Evolutionary conservation across 2,888 invertebrate genomes (phyloP), one percentile per base, ranked within the genome.

Genomic region (Leptogaster cylindrica): DNA sequence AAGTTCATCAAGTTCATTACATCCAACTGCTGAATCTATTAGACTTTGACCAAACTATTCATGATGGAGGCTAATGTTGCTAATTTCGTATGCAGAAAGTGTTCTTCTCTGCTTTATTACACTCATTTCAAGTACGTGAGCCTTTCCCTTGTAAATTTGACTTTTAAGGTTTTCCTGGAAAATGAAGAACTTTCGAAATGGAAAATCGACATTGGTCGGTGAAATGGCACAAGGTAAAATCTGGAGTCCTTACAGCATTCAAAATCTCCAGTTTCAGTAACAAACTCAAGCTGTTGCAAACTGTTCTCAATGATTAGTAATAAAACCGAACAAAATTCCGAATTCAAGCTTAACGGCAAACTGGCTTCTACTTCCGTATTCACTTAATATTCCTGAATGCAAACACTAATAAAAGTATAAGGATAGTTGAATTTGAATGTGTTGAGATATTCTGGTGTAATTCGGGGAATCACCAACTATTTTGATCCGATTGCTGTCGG

Each of bases 1-100:
- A 6, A 20, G 28, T 16, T 7, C 39, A 23, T 39, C 39, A 36
- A 58, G 58, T 58, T 25, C 41, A 58, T 58, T 58, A 25, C 12
- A 39, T 41, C 58, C 58, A 58, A 58, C 58, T 58, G 58, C 23
- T 39, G 39, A 39, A 58, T 58, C 58, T 58, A 58, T 58, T 58
- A 58, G 39, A 27, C 58, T 58, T 25, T 41, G 27, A 25, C 58
- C 39, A 41, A 41, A 58, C 58, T 58, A 58, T 58, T 58, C 58
- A 58, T 58, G 18, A 27, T 14, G 7, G 3, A 14, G 27, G 12
- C 41, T 58, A 58, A 58, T 58, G 39, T 14, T 23, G 41, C 58
- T 58, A 58, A 58, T 58, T 58, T 58, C 39, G 58, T 58, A 58
- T 58, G 58, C 58, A 58, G 39, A 14, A 14, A 39, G n/a, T 41